phyloP scores from a whole-genome alignment of 2,888 invertebrate genomes.

The Vannuccia rotundouncinata region DNA sequence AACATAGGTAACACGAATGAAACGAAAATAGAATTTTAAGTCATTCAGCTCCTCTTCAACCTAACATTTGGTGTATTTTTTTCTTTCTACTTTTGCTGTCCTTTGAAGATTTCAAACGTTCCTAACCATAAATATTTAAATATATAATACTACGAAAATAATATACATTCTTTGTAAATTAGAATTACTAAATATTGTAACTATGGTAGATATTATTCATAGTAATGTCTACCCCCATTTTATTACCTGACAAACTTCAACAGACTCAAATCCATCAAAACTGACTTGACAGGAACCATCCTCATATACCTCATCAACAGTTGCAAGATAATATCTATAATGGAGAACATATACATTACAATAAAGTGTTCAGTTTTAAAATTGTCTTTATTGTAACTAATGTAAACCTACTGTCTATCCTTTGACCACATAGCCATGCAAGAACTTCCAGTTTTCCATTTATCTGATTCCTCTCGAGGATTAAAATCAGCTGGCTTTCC shows the following conservation, averaged over 20 bases:
- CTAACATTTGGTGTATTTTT: too few species aligned
- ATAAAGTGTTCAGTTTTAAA: background rate
- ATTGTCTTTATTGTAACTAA: background rate
- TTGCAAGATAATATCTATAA: conserved; percentile 6
- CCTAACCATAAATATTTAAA: too few species aligned
- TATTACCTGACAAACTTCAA: background rate
- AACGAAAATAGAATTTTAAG: too few species aligned
- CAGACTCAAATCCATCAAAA: background rate
- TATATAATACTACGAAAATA: too few species aligned
- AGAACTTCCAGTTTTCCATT: conserved; percentile 38
- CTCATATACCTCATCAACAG: background rate
- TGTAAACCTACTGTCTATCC: conserved; percentile 38
- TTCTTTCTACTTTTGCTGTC: too few species aligned
- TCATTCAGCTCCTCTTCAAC: too few species aligned
- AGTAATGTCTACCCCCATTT: too few species aligned
- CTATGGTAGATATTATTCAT: too few species aligned
- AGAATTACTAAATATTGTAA: too few species aligned
- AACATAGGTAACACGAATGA: too few species aligned
- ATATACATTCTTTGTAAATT: too few species aligned
- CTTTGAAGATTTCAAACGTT: too few species aligned
- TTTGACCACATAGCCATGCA: conserved; percentile 37
- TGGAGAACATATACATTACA: background rate
- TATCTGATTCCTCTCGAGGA: conserved; percentile 6
- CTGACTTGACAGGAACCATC: conserved; percentile 12
- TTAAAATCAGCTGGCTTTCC: conserved; percentile 30